These are phyloP conservation scores for Sesia apiformis DNA, from an alignment of 2,888 invertebrate genomes.

Conservation along the genomic window DNA sequence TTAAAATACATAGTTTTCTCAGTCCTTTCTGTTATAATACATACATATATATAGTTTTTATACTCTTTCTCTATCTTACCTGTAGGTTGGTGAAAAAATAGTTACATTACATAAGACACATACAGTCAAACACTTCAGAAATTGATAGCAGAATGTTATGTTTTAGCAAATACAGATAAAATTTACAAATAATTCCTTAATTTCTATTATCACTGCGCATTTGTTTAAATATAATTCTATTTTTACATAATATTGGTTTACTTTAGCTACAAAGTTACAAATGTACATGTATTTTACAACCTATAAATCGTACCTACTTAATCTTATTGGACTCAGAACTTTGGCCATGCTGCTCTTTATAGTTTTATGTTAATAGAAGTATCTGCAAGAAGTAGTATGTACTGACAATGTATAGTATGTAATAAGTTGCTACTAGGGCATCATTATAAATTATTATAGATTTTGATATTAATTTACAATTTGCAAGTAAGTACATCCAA, in stretches of 20 bases:
- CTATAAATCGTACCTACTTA: slow-evolving; percentile 39
- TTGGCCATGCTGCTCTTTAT: slow-evolving; percentile 59
- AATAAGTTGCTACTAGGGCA: too few relatives aligned
- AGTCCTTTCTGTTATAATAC: slow-evolving; percentile 31
- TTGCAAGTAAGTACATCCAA: neutral
- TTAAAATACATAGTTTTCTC: slow-evolving; percentile 53
- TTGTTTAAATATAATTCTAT: slow-evolving; percentile 36
- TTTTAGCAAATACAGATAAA: slow-evolving; percentile 32
- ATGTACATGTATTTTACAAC: slow-evolving; percentile 61
- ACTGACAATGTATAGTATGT: too few relatives aligned
- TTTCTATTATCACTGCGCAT: slow-evolving; percentile 70
- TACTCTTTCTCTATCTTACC: slow-evolving; percentile 37
- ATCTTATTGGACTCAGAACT: slow-evolving; percentile 59
- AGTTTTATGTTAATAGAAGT: slow-evolving; percentile 18
- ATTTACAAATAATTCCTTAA: slow-evolving; percentile 51
- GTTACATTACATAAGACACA: slow-evolving; percentile 29
- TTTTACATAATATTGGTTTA: slow-evolving; percentile 31
- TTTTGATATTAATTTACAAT: too few relatives aligned
- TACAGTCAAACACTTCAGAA: slow-evolving; percentile 38
- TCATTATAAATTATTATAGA: too few relatives aligned
- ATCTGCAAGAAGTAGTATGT: neutral
- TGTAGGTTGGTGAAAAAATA: slow-evolving; percentile 58
- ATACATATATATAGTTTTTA: slow-evolving; percentile 10
- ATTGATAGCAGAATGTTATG: slow-evolving; percentile 48
- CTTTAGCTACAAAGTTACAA: slow-evolving; percentile 10